Evolutionary conservation across 2,888 invertebrate species (phyloP), one percentile per base, ranked within the genome.

Genomic region (Thyatira batis): DNA sequence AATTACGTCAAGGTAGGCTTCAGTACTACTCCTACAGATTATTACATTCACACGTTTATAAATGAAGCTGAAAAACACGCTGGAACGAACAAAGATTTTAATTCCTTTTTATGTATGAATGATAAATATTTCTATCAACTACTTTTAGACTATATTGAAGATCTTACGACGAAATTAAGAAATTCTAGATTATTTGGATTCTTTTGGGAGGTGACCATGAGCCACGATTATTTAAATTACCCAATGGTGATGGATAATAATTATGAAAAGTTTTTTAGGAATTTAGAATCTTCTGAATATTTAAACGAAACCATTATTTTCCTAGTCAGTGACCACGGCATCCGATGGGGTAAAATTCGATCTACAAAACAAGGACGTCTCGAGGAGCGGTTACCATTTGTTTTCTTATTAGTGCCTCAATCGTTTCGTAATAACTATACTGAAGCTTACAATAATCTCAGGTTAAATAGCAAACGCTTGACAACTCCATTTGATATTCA

Each of bases 241-340:
- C 96, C 97, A 0, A 93, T 93, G 71, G 79, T 95, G 21, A 95
- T 96, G 58, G 98, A 98, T 72, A 87, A 93, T 0, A 87, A 92
- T 46, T 94, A 95, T 68, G 77, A 89, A 61, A 70, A 84, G 0
- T 93, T 96, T 71, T 84, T 98, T 51, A 79, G 84, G 57, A 81
- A 87, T 54, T 77, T 95, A 51, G 84, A 93, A 33, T 65, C 80
- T 0, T 78, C 87, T 1, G 90, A 92, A 1, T 85, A 93, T 52
- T 85, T 97, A 52, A 93, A 96, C 50, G 92, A 94, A 23, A 96
- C 97, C 0, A 92, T 94, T 44, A 69, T 96, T n/a, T 89, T 97
- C 51, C 80, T 97, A 9, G 92, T 98, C 90, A 98, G 98, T 80
- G 98, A 98, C 77, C 98, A 98, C 75, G 98, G 98, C 0, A 94